A percentile compares a stretch with the other conserved stretches of the same genome.
Conservation (phyloP, 1,140 invertebrate species). For the Pomphorhynchus laevis region DNA sequence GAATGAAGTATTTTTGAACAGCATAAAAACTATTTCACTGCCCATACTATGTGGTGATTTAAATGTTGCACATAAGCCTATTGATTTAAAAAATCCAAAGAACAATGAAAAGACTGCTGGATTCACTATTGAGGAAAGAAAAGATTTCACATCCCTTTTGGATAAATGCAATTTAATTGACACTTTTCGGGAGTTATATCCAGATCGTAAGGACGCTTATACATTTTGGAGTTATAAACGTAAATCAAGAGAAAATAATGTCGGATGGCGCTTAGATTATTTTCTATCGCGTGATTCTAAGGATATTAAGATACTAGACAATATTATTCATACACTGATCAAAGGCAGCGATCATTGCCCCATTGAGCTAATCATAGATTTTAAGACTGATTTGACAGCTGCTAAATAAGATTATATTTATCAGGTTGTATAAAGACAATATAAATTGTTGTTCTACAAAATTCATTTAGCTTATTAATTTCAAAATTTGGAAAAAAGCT, state of each 20-base stretch:
- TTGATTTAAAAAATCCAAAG: slow-evolving; percentile 71
- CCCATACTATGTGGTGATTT: slow-evolving; percentile 45
- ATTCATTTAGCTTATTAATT: too few species aligned
- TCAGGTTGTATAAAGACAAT: too few species aligned
- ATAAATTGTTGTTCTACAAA: too few species aligned
- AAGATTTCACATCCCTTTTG: slow-evolving; percentile 47
- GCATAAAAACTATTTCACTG: slow-evolving; percentile 49
- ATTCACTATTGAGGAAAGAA: slow-evolving; percentile 63
- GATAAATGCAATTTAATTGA: slow-evolving; percentile 37
- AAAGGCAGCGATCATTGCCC: slow-evolving; percentile 22
- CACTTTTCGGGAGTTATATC: slow-evolving; percentile 49
- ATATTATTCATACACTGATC: slow-evolving; percentile 19
- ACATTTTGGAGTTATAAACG: slow-evolving; percentile 71
- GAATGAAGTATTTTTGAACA: slow-evolving; percentile 52
- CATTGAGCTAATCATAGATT: slow-evolving; percentile 15
- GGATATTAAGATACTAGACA: slow-evolving; percentile 39
- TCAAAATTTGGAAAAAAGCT: too few species aligned
- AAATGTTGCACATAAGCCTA: slow-evolving; percentile 75
- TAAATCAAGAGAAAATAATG: slow-evolving; percentile 45
- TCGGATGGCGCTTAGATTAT: slow-evolving; percentile 84
- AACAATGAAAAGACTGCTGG: slow-evolving; percentile 53
- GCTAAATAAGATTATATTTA: too few species aligned
- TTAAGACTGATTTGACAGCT: too few species aligned
- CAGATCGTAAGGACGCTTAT: slow-evolving; percentile 40
- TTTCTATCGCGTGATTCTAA: slow-evolving; percentile 43